Conservation (phyloP, 2,113 vertebrate species). For the Aplodontia rufa region DNA sequence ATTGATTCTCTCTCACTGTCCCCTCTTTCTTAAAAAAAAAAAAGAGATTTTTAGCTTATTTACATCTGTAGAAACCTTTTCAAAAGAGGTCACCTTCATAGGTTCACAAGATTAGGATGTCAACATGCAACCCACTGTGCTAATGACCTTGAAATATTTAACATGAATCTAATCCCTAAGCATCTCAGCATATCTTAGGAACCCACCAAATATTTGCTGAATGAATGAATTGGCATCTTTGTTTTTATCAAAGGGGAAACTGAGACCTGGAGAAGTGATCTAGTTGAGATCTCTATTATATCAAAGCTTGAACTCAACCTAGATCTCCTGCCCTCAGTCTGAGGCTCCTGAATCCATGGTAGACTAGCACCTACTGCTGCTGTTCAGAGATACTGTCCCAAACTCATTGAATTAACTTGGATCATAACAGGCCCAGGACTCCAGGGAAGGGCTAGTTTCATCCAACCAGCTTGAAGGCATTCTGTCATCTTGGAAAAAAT, state of each 20-base stretch:
- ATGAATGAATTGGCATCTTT: neutral
- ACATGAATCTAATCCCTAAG: neutral
- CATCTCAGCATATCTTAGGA: neutral
- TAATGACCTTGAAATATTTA: neutral
- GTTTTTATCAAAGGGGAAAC: neutral
- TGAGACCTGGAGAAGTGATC: neutral
- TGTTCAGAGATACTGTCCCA: neutral
- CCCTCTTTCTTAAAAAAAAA: too few relatives aligned
- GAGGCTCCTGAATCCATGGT: neutral
- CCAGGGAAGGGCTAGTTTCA: neutral
- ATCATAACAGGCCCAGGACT: neutral
- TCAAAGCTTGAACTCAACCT: neutral
- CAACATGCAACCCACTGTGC: neutral
- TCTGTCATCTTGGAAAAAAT: neutral
- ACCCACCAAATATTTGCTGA: neutral
- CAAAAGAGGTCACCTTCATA: neutral
- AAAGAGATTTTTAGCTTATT: neutral
- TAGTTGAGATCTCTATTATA: neutral
- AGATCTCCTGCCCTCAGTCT: neutral
- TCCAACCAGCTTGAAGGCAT: neutral
- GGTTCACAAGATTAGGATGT: neutral
- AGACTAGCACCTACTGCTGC: too few relatives aligned
- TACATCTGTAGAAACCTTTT: neutral
- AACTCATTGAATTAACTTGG: neutral
- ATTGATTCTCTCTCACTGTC: too few relatives aligned